These are phyloP conservation scores for Ficedula albicollis DNA, from an alignment of 2,797 vertebrate species.

Conservation along the genomic window DNA sequence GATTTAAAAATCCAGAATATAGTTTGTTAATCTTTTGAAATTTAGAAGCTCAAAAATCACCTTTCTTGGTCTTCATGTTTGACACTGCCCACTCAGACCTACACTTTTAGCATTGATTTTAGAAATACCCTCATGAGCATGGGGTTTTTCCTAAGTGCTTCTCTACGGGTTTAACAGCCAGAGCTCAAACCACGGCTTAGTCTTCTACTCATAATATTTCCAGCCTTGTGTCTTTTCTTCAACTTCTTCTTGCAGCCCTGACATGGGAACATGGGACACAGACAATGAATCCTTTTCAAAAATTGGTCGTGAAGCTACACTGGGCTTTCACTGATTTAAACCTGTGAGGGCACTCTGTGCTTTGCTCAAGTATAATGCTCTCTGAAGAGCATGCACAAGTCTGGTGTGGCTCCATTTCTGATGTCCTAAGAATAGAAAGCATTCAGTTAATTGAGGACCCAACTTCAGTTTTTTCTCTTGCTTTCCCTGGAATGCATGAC, in stretches of 20 bases:
- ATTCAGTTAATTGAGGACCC: background rate
- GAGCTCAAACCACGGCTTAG: background rate
- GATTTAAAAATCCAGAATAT: background rate
- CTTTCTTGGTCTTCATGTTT: background rate
- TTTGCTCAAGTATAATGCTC: background rate
- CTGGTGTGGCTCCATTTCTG: background rate
- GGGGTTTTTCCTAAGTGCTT: background rate
- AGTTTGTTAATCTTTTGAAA: background rate
- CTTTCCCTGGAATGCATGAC: slow-evolving; percentile 9
- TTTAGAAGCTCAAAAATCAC: background rate
- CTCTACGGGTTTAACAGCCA: background rate
- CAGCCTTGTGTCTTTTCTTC: background rate
- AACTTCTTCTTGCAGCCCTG: background rate
- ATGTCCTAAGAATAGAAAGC: background rate
- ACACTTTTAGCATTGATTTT: background rate
- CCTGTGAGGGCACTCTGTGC: background rate
- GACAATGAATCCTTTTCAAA: background rate
- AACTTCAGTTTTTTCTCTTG: background rate
- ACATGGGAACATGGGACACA: background rate
- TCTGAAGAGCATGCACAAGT: background rate
- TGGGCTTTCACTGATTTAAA: background rate
- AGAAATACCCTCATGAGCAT: background rate
- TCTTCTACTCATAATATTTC: background rate
- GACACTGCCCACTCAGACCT: background rate
- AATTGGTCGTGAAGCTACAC: background rate